Percentiles rank a stretch among this genome's conserved stretches.
Conservation (phyloP, 2,888 invertebrate genomes). For the Nomada fucata region DNA sequence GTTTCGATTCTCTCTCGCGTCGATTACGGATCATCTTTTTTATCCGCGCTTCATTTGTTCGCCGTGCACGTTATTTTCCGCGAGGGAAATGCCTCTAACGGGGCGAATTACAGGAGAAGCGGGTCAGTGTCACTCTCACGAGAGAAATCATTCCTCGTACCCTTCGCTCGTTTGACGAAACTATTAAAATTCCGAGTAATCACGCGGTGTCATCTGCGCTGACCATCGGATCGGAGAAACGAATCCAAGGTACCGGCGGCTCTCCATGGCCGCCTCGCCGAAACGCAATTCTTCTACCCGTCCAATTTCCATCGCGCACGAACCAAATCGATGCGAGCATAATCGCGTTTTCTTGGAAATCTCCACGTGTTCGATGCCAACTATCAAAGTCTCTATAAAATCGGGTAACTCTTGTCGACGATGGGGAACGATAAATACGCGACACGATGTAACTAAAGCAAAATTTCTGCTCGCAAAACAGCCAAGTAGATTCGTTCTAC, state of each 20-base stretch:
- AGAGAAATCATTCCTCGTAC: conserved; percentile 57
- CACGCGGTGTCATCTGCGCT: conserved; percentile 47
- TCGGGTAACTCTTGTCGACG: too few relatives aligned
- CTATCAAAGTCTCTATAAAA: too few relatives aligned
- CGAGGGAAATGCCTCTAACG: conserved; percentile 48
- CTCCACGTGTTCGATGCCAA: too few relatives aligned
- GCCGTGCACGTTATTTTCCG: background rate
- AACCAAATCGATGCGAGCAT: background rate
- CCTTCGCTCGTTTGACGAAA: conserved; percentile 62
- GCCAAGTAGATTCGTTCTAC: too few relatives aligned
- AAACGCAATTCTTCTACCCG: background rate
- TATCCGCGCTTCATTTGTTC: too few relatives aligned
- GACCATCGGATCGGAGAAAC: conserved; percentile 42
- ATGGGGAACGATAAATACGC: too few relatives aligned
- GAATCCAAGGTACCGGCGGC: conserved; percentile 48
- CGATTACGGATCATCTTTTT: background rate
- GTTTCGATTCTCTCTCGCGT: background rate
- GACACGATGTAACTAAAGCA: too few relatives aligned
- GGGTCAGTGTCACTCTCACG: conserved; percentile 66
- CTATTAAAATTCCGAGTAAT: conserved; percentile 66
- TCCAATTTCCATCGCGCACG: background rate
- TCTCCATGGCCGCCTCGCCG: conserved; percentile 11
- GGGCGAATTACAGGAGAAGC: conserved; percentile 50
- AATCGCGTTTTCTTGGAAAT: too few relatives aligned
- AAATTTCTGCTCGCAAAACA: too few relatives aligned